Conservation (phyloP, 2,113 vertebrate species). For the Camarhynchus parvulus region DNA sequence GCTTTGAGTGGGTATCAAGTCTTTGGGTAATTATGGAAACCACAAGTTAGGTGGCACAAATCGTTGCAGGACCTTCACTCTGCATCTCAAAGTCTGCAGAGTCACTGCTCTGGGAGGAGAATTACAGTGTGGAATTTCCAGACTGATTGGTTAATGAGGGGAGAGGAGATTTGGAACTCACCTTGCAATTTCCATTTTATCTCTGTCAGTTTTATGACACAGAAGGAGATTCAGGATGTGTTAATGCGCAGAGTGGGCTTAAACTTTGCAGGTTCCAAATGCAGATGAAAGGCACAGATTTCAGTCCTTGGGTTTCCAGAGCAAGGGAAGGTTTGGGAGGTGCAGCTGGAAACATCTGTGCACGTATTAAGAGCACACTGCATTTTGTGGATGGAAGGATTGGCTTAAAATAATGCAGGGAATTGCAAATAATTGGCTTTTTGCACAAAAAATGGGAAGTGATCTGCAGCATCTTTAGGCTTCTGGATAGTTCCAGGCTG, state of each 20-base stretch:
- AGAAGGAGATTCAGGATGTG: background rate
- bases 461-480: background rate
- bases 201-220: background rate
- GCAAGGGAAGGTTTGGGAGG: background rate
- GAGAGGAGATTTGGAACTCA: background rate
- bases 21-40: background rate
- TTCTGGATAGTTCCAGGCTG: background rate
- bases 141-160: background rate
- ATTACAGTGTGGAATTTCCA: background rate
- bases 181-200: background rate
- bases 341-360: background rate
- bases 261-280: background rate
- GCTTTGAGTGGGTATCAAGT: background rate
- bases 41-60: background rate
- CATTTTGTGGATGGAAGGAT: background rate
- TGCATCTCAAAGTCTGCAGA: background rate
- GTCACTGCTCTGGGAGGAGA: background rate
- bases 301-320: background rate
- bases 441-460: background rate
- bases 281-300: background rate
- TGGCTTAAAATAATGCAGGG: background rate
- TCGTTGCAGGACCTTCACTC: background rate
- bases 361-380: rapidly evolving
- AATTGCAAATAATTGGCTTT: background rate
- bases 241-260: background rate